Base-by-base conservation (phyloP, 35 echinoderm and acorn worm genomes). In the Heliocidaris tuberculata region DNA sequence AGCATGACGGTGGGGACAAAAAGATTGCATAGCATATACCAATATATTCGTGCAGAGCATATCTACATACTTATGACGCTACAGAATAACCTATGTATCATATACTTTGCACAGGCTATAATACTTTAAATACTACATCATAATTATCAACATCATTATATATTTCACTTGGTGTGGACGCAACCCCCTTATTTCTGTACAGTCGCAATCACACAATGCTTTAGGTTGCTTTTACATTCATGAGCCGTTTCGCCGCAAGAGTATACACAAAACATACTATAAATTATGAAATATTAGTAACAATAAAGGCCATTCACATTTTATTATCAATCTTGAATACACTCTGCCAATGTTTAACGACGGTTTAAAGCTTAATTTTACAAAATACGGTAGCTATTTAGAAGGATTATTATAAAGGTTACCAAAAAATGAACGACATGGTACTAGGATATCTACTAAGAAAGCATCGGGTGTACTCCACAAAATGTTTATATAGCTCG, bases 1-100 rank as follows among this genome's bases (percentile, higher is more conserved):
- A 42, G 35, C 35, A 42, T 42, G 35, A 42, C 35, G 35, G 35
- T 42, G 35, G 35, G 35, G 35, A 42, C 35, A 42, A 42, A 42
- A 7, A 27, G 65, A 78, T 78, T 78, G 65, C 65, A 78, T 78
- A 78, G 65, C 65, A 78, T 78, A 78, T 78, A 78, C 65, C 21
- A n/a, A 78, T 78, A 78, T 78, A 78, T 78, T 78, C 65, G 65
- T 78, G 65, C 65, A 78, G 65, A 78, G 27, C 65, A 78, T 78
- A 24, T 21, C 65, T 78, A 78, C 17, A 78, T 78, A 78, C 17
- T 78, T 78, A 27, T 21, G 65, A 78, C 65, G 17, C 65, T 27
- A 78, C 21, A 78, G 65, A 78, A 21, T 78, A n/a, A 19, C 27
- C 21, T 15, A 56, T 15, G 11, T 56, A 56, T 27, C 19, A 78